Percentiles rank a stretch among this genome's conserved stretches.
phyloP scores from a whole-genome alignment of 2,797 vertebrate species.

The Premnoplex brunnescens region DNA sequence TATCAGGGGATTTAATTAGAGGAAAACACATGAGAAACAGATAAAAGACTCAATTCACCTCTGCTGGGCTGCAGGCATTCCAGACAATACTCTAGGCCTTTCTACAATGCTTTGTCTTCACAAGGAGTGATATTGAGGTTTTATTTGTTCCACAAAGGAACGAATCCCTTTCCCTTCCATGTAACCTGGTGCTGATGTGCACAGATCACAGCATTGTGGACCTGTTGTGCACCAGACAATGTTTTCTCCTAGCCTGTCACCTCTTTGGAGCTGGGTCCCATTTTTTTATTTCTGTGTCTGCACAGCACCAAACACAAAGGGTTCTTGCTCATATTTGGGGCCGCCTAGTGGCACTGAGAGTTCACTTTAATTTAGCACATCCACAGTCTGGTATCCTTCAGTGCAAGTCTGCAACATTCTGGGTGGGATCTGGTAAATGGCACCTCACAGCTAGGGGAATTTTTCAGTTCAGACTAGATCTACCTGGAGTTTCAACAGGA shows the following conservation, averaged over 20 bases:
- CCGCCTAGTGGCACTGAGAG: neutral
- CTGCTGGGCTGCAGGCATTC: neutral
- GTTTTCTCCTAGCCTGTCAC: neutral
- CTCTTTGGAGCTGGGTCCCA: neutral
- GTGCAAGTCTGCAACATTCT: neutral
- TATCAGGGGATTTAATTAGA: neutral
- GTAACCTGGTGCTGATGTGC: neutral
- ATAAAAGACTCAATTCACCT: neutral
- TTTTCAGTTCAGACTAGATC: neutral
- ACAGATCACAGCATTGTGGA: neutral
- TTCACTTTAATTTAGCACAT: neutral
- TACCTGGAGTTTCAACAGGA: neutral
- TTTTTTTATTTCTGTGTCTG: neutral
- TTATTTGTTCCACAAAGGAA: neutral
- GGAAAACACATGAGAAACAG: neutral
- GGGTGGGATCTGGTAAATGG: neutral
- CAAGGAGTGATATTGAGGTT: fast-evolving
- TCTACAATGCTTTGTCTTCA: neutral
- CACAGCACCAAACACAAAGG: neutral
- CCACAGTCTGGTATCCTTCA: neutral
- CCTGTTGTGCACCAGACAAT: neutral
- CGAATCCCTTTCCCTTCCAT: neutral
- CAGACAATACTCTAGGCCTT: neutral
- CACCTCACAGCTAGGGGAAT: neutral
- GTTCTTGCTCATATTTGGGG: neutral